phyloP scores from a whole-genome alignment of 2,888 invertebrate species.

The Bhutanitis thaidina region DNA sequence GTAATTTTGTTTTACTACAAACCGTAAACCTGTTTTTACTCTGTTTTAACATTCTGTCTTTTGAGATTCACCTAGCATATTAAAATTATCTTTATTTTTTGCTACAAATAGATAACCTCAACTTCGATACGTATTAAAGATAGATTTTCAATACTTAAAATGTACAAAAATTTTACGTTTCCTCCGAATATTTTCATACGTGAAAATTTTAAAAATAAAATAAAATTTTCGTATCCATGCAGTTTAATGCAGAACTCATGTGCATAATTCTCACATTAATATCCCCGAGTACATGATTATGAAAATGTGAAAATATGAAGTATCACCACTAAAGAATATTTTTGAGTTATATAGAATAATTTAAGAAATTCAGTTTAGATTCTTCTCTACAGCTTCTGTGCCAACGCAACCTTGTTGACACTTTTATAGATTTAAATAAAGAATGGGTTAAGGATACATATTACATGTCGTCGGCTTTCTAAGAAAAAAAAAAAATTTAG shows the following conservation, averaged over 20 bases:
- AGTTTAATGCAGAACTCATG: not conserved
- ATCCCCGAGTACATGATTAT: not conserved
- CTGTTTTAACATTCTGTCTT: too few relatives aligned
- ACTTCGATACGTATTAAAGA: too few relatives aligned
- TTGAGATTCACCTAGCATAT: too few relatives aligned
- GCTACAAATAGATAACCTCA: too few relatives aligned
- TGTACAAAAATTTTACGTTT: too few relatives aligned
- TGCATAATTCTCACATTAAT: constrained; percentile 8
- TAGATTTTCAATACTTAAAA: too few relatives aligned
- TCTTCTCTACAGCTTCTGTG: constrained; percentile 7
- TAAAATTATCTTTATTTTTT: too few relatives aligned
- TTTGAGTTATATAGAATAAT: not conserved
- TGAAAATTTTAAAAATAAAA: not conserved
- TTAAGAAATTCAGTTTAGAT: not conserved
- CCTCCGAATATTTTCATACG: not conserved
- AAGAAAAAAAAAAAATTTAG: constrained; percentile 28
- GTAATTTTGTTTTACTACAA: not conserved
- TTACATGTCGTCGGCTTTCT: constrained; percentile 37
- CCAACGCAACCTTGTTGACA: constrained; percentile 29
- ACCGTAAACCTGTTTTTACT: too few relatives aligned
- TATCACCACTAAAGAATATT: not conserved
- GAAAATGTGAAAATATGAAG: not conserved
- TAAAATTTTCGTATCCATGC: not conserved
- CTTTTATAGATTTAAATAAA: constrained; percentile 38
- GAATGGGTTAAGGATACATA: constrained; percentile 39